These are phyloP conservation scores for Zosterops borbonicus DNA, from an alignment of 2,113 vertebrate genomes.

Conservation along the genomic window DNA sequence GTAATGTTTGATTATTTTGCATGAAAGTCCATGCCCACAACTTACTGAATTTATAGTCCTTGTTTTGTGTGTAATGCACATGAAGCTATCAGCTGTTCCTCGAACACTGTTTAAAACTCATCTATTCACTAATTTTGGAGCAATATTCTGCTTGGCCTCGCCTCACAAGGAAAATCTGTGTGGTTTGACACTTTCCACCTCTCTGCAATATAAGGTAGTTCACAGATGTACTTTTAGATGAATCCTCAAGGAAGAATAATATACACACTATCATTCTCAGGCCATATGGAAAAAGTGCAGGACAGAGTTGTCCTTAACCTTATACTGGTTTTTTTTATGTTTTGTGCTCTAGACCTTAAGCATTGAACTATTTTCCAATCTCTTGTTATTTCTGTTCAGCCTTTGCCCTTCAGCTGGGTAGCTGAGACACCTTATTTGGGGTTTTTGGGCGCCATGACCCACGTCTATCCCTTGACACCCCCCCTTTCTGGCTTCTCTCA, in stretches of 20 bases:
- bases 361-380: accelerated
- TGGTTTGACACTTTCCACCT: not conserved
- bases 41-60: not conserved
- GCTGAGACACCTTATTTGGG: not conserved
- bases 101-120: not conserved
- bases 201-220: not conserved
- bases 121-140: not conserved
- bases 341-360: not conserved
- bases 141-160: not conserved
- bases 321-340: not conserved
- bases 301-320: not conserved
- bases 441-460: not conserved
- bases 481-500: not conserved
- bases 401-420: not conserved
- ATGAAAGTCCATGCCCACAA: not conserved
- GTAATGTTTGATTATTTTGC: not conserved
- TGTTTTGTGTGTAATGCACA: not conserved
- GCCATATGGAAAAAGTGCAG: not conserved
- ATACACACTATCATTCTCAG: not conserved
- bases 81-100: not conserved
- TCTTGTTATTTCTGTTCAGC: not conserved
- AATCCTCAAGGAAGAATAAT: not conserved
- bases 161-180: not conserved
- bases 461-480: not conserved
- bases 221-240: not conserved